Conservation (phyloP, 35 echinoderm and acorn worm genomes). For the Nesometra sesokonis region DNA sequence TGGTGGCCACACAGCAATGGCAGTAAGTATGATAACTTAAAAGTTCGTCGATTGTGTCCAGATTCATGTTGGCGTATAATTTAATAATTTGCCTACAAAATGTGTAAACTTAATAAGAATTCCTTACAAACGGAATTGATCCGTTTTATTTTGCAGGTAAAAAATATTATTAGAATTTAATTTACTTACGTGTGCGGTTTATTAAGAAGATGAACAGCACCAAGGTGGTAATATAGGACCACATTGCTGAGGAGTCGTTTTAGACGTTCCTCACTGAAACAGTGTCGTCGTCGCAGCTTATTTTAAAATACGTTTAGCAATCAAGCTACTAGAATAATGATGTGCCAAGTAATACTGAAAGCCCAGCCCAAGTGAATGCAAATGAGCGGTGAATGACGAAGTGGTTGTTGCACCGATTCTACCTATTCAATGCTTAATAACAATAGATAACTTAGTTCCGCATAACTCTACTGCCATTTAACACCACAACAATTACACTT, state of each 20-base stretch:
- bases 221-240: background rate
- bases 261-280: background rate
- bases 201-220: background rate
- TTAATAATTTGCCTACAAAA: no score
- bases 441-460: background rate
- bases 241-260: background rate
- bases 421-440: background rate
- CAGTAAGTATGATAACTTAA: no score
- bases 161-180: no score
- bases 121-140: no score
- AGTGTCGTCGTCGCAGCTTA: background rate
- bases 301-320: background rate
- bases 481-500: background rate
- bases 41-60: no score
- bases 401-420: background rate
- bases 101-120: no score
- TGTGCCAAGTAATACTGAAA: background rate
- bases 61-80: no score
- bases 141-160: no score
- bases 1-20: no score
- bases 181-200: background rate
- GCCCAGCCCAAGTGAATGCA: background rate
- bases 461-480: background rate
- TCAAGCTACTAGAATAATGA: background rate
- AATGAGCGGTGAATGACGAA: background rate